These are phyloP conservation scores for Copsychus sechellarum DNA, from an alignment of 2,113 vertebrate species.

Conservation along the genomic window DNA sequence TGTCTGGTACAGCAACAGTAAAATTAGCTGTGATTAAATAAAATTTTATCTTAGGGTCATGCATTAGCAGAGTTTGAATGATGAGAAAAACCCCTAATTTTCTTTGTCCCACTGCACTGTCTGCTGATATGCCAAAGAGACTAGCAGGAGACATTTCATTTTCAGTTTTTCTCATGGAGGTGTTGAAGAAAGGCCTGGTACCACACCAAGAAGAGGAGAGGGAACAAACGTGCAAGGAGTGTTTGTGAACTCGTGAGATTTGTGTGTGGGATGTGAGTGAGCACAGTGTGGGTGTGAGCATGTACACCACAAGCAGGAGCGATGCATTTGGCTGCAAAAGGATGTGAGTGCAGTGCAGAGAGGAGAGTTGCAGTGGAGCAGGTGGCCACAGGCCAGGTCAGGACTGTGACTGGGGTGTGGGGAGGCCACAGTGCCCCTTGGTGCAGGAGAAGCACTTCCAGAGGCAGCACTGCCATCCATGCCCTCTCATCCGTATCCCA, in stretches of 20 bases:
- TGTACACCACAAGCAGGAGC: fast-evolving
- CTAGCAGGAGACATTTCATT: slow-evolving; percentile 12
- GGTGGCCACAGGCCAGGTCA: not conserved
- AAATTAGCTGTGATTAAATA: not conserved
- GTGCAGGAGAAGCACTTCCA: not conserved
- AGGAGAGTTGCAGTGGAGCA: not conserved
- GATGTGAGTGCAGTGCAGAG: fast-evolving
- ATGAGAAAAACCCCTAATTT: not conserved
- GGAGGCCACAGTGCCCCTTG: not conserved
- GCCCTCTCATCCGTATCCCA: not conserved
- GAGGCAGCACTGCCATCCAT: fast-evolving
- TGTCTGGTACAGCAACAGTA: not conserved
- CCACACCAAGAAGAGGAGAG: slow-evolving; percentile 3
- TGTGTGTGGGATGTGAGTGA: fast-evolving
- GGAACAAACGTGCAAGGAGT: not conserved
- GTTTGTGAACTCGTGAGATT: not conserved
- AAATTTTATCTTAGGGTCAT: slow-evolving; percentile 23
- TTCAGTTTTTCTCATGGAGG: slow-evolving; percentile 46
- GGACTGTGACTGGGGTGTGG: fast-evolving
- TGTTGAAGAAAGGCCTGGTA: slow-evolving; percentile 47
- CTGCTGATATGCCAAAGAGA: slow-evolving; percentile 10
- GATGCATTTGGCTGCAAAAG: not conserved
- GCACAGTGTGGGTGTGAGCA: fast-evolving
- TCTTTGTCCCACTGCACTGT: not conserved
- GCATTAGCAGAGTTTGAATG: slow-evolving; percentile 54